These are phyloP conservation scores for Drosophila hydei DNA, from an alignment of 1,140 invertebrate genomes.

Conservation along the genomic window DNA sequence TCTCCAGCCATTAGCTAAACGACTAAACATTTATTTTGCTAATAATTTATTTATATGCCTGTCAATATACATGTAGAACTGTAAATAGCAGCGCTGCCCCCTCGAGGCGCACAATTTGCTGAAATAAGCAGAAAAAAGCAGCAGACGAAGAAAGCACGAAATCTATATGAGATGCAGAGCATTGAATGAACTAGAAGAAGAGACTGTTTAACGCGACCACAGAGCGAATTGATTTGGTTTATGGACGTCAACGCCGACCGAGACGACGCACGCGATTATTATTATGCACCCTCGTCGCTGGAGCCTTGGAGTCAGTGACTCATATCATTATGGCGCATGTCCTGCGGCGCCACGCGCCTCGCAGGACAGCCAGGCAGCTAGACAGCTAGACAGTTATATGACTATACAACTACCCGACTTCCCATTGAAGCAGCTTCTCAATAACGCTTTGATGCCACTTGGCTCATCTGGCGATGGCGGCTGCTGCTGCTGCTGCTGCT, in stretches of 20 bases:
- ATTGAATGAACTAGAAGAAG: conserved; percentile 9
- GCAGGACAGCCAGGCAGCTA: background rate
- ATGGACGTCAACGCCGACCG: conserved; percentile 68
- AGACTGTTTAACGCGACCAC: conserved; percentile 38
- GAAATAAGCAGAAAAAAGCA: conserved; percentile 65
- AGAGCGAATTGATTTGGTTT: conserved; percentile 72
- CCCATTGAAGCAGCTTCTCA: background rate
- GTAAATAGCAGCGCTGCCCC: conserved; percentile 45
- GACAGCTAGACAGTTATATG: background rate
- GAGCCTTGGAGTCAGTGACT: conserved; percentile 54
- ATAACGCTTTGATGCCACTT: conserved; percentile 44
- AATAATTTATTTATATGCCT: conserved; percentile 79
- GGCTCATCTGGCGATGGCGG: no score
- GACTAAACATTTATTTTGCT: conserved; percentile 75
- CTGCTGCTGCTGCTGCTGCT: background rate
- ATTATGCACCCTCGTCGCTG: conserved; percentile 61
- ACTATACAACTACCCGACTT: background rate
- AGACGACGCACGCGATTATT: conserved; percentile 52
- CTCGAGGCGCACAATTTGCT: conserved; percentile 71
- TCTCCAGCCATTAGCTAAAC: conserved; percentile 34
- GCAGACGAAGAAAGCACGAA: background rate
- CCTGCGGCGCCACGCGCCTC: conserved; percentile 65
- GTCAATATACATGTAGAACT: conserved; percentile 65
- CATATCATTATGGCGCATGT: conserved; percentile 75
- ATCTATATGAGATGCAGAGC: background rate